Conservation (phyloP, 2,113 vertebrate genomes). For the Xerus inauris region DNA sequence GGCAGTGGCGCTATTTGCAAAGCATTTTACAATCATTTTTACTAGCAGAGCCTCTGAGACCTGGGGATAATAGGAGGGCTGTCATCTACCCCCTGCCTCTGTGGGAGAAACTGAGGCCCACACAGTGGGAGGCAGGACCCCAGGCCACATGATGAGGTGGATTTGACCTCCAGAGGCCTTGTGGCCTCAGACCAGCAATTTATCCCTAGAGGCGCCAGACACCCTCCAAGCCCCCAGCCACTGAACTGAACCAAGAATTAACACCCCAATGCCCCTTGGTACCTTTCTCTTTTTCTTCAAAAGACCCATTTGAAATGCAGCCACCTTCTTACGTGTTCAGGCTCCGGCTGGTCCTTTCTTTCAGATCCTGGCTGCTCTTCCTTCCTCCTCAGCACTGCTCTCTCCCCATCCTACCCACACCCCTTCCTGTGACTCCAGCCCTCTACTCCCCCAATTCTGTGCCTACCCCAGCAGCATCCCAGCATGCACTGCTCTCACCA, state of each 20-base stretch:
- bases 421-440: background rate
- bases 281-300: background rate
- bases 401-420: background rate
- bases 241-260: background rate
- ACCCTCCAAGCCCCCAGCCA: background rate
- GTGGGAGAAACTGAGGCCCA: constrained; percentile 57
- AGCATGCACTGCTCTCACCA: fast-evolving
- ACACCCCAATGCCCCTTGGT: background rate
- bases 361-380: background rate
- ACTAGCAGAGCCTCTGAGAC: constrained; percentile 38
- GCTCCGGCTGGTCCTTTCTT: background rate
- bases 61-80: background rate
- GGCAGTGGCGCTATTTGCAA: background rate
- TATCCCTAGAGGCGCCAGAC: background rate
- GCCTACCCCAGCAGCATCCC: background rate
- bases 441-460: no score
- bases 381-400: no score
- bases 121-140: background rate
- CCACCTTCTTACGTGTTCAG: background rate
- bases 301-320: constrained; percentile 37
- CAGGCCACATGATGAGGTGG: background rate
- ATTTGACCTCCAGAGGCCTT: background rate
- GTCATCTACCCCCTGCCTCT: background rate
- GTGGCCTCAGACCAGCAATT: background rate
- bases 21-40: constrained; percentile 67